phyloP scores from a whole-genome alignment of 2,113 vertebrate genomes.

The rat (Rattus norvegicus) region DNA sequence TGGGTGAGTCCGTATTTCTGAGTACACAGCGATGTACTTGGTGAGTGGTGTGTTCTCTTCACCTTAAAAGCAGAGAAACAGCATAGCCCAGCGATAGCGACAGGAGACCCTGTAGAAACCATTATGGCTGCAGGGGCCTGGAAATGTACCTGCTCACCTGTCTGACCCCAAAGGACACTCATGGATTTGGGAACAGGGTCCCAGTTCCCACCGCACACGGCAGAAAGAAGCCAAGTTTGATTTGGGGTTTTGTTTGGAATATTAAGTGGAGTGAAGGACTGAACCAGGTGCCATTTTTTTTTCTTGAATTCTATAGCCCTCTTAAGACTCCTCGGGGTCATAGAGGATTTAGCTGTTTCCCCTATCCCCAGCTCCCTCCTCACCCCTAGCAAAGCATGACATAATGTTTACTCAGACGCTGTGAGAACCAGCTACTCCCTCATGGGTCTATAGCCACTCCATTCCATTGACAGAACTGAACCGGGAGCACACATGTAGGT shows the following conservation, averaged over 20 bases:
- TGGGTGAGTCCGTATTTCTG: background rate
- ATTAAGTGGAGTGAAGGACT: fast-evolving
- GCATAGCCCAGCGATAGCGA: background rate
- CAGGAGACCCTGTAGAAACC: background rate
- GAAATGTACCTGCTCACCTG: background rate
- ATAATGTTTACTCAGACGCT: background rate
- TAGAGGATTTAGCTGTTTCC: fast-evolving
- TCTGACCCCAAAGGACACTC: background rate
- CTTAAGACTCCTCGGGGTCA: too few species aligned
- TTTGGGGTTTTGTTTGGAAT: background rate
- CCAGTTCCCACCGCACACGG: background rate
- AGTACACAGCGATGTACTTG: background rate
- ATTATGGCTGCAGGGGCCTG: background rate
- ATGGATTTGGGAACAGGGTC: background rate
- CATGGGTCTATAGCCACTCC: background rate
- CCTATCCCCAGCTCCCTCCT: background rate
- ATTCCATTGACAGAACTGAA: background rate
- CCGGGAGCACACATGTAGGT: background rate
- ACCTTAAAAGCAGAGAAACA: background rate
- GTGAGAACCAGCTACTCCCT: background rate
- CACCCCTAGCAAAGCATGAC: background rate
- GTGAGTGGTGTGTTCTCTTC: background rate
- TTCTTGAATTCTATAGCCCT: background rate
- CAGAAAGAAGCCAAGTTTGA: background rate
- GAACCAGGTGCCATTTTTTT: background rate